Evolutionary conservation across 2,888 invertebrate species (phyloP).

Genomic region (Perizoma affinitatum): DNA sequence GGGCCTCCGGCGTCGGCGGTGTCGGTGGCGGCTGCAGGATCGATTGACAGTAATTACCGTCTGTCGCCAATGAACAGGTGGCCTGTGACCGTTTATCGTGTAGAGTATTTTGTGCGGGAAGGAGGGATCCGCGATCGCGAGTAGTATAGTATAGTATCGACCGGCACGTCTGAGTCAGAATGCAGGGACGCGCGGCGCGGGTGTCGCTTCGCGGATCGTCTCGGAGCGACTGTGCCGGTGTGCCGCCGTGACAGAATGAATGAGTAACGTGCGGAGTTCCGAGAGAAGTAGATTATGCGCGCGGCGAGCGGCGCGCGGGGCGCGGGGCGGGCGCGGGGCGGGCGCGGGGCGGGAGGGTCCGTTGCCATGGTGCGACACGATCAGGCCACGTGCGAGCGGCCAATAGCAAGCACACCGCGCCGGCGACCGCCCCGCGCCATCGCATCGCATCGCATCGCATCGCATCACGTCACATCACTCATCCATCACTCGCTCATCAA

Average conservation of each 20-base stretch:
- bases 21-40: no score
- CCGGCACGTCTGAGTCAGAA: slow-evolving; percentile 41
- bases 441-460: no score
- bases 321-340: slow-evolving; percentile 43
- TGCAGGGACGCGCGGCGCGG: slow-evolving; percentile 4
- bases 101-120: not conserved
- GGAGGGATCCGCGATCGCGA: slow-evolving; percentile 23
- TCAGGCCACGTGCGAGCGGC: slow-evolving; percentile 89
- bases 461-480: no score
- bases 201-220: slow-evolving; percentile 20
- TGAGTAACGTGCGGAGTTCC: slow-evolving; percentile 1
- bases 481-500: no score
- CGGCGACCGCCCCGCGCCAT: slow-evolving; percentile 15
- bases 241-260: not conserved
- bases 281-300: slow-evolving; percentile 1
- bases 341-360: slow-evolving; percentile 48
- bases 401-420: slow-evolving; percentile 78
- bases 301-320: slow-evolving; percentile 20
- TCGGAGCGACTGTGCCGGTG: slow-evolving; percentile 10
- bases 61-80: not conserved
- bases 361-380: slow-evolving; percentile 88
- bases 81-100: not conserved
- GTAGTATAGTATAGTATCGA: slow-evolving; percentile 50
- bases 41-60: no score
- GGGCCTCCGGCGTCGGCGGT: no score